Percentiles rank a stretch among this genome's conserved stretches.
phyloP scores from a whole-genome alignment of 1,140 invertebrate species.

The Portunus trituberculatus region DNA sequence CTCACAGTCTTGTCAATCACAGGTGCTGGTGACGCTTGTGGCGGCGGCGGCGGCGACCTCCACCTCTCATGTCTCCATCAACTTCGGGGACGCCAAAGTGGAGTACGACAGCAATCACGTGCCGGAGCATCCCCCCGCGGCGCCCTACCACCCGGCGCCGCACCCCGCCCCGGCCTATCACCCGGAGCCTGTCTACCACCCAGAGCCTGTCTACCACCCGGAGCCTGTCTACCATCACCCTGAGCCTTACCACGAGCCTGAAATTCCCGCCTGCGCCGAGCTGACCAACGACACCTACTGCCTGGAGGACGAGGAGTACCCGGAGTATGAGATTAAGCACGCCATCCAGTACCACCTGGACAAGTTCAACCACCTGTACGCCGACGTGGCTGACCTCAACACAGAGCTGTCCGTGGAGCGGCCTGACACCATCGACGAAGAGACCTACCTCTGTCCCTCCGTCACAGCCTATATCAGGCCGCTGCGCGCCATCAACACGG shows the following conservation, averaged over 20 bases:
- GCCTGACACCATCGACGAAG: conserved; percentile 75
- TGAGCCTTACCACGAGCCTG: conserved; percentile 11
- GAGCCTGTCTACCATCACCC: conserved; percentile 44
- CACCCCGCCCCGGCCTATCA: conserved; percentile 23
- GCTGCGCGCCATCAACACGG: conserved; percentile 54
- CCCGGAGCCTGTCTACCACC: conserved; percentile 7
- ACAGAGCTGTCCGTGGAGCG: conserved; percentile 77
- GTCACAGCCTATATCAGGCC: conserved; percentile 51
- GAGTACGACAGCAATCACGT: conserved; percentile 47
- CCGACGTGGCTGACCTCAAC: conserved; percentile 69
- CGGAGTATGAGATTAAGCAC: conserved; percentile 76
- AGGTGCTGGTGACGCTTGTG: conserved; percentile 29
- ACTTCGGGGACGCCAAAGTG: conserved; percentile 44
- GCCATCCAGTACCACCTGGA: conserved; percentile 77
- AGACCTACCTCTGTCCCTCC: conserved; percentile 74
- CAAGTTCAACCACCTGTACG: conserved; percentile 77
- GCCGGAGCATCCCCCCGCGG: neutral
- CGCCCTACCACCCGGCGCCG: conserved; percentile 38
- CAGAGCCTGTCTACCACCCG: conserved; percentile 27
- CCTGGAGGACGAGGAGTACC: conserved; percentile 74
- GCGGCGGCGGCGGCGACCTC: conserved; percentile 34
- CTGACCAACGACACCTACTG: conserved; percentile 62
- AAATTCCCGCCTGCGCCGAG: conserved; percentile 47
- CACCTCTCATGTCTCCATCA: conserved; percentile 56
- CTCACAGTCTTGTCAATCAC: neutral